Conservation (phyloP, 1,140 invertebrate genomes). For the Plutomurus gul region DNA sequence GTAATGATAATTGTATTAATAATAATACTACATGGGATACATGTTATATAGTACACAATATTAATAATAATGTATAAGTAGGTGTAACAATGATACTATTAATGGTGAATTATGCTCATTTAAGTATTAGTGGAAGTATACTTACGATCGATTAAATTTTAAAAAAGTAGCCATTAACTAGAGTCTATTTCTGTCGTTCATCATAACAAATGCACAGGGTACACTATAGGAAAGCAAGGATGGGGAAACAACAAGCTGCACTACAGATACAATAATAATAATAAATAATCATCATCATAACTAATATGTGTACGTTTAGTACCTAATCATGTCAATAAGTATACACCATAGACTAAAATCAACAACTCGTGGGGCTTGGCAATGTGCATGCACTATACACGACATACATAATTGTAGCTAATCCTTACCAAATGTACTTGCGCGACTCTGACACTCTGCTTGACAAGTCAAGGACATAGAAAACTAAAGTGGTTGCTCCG, state of each 20-base stretch:
- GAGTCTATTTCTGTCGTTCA: no score
- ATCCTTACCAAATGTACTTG: background rate
- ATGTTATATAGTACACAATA: background rate
- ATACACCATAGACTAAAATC: background rate
- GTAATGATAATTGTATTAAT: slow-evolving; percentile 9
- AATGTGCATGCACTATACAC: background rate
- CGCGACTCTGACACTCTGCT: slow-evolving; percentile 15
- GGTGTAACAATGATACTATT: background rate
- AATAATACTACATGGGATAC: background rate
- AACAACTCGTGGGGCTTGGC: background rate
- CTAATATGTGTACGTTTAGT: no score
- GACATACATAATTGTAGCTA: background rate
- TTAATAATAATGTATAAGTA: background rate
- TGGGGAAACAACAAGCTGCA: no score
- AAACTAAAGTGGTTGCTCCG: slow-evolving; percentile 26
- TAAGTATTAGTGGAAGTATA: slow-evolving; percentile 26
- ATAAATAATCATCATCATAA: no score
- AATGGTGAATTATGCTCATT: slow-evolving; percentile 14
- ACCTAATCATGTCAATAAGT: no score
- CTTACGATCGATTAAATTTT: background rate
- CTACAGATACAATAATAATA: no score
- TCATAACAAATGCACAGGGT: background rate
- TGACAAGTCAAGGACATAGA: slow-evolving; percentile 28
- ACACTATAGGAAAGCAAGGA: no score
- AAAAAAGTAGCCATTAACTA: slow-evolving; percentile 9